Percentiles rank a stretch among this genome's conserved stretches.
Conservation (phyloP, 2,888 invertebrate species). For the Eremobia ochroleuca region DNA sequence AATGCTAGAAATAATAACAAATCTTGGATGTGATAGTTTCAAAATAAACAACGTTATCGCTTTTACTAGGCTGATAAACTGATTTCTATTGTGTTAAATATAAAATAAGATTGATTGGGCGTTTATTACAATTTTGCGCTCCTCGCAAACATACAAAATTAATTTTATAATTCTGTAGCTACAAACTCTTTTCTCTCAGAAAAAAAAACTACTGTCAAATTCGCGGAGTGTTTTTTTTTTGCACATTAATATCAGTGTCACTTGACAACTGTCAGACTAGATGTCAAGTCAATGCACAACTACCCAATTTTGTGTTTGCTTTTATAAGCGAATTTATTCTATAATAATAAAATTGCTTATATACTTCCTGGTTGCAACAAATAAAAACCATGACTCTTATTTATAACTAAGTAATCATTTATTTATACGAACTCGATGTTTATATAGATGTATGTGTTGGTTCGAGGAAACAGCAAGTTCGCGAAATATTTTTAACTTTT, state of each 20-base stretch:
- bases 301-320: constrained; percentile 30
- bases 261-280: constrained; percentile 17
- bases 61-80: constrained; percentile 28
- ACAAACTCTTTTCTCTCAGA: not conserved
- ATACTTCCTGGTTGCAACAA: constrained; percentile 25
- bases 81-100: constrained; percentile 19
- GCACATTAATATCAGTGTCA: not conserved
- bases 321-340: constrained; percentile 14
- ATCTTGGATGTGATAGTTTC: constrained; percentile 13
- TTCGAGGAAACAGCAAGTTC: not conserved
- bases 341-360: constrained; percentile 4
- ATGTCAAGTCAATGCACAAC: constrained; percentile 14
- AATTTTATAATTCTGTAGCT: not conserved
- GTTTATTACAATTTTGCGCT: not conserved
- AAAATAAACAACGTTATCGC: constrained; percentile 50
- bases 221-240: not conserved
- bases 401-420: not conserved
- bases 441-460: not conserved
- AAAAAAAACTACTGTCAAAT: not conserved
- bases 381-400: not conserved
- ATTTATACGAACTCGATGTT: not conserved
- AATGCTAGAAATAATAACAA: constrained; percentile 38
- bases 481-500: constrained; percentile 14
- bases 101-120: not conserved
- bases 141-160: not conserved